These are phyloP conservation scores for Brachypterus glaber DNA, from an alignment of 2,888 invertebrate genomes.

Conservation along the genomic window DNA sequence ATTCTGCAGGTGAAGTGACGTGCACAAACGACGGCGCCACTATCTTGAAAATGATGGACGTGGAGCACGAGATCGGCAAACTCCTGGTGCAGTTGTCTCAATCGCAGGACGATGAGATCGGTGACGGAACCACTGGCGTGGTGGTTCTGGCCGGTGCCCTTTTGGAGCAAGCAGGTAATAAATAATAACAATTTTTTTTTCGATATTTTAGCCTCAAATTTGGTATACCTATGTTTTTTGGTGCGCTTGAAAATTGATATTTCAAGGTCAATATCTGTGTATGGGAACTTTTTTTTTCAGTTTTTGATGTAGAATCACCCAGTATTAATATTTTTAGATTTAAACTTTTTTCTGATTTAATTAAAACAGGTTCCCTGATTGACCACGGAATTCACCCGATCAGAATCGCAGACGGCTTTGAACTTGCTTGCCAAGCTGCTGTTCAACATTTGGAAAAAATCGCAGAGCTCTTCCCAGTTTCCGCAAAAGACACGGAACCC, in stretches of 20 bases:
- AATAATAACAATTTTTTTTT: too few species aligned
- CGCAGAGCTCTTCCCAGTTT: constrained; percentile 82
- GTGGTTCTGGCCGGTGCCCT: constrained; percentile 81
- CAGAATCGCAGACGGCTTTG: constrained; percentile 97
- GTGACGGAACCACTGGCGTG: constrained; percentile 98
- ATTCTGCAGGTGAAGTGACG: constrained; percentile 62
- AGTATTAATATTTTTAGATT: too few species aligned
- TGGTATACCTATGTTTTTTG: too few species aligned
- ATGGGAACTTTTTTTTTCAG: too few species aligned
- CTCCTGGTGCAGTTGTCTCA: constrained; percentile 96
- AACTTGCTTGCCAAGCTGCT: constrained; percentile 87
- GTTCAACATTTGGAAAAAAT: constrained; percentile 78
- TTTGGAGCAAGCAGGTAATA: constrained; percentile 92
- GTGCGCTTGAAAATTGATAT: too few species aligned
- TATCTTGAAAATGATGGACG: constrained; percentile 97
- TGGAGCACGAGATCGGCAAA: constrained; percentile 97
- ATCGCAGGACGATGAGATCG: constrained; percentile 97
- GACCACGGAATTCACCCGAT: constrained; percentile 99
- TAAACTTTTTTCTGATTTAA: too few species aligned
- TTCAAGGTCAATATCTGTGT: too few species aligned
- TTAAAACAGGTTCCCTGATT: constrained; percentile 70
- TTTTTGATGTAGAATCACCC: too few species aligned
- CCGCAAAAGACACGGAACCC: constrained; percentile 72
- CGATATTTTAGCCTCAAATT: too few species aligned
- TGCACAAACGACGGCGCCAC: constrained; percentile 99